These are phyloP conservation scores for Choloepus didactylus DNA, from an alignment of 2,797 vertebrate species.

Conservation along the genomic window DNA sequence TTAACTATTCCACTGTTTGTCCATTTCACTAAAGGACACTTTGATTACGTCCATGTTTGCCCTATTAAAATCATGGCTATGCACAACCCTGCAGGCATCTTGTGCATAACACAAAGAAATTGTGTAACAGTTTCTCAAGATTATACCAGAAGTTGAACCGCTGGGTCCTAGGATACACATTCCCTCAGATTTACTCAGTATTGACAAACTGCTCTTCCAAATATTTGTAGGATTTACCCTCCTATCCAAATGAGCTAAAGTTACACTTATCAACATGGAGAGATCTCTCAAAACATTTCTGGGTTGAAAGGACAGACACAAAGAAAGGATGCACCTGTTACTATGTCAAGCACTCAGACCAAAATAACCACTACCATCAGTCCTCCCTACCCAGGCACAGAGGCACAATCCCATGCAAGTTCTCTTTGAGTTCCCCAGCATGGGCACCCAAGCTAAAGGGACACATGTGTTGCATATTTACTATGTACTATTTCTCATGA, in stretches of 20 bases:
- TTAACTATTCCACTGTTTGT: background rate
- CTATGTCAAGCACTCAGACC: background rate
- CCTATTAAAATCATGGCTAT: background rate
- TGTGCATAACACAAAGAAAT: background rate
- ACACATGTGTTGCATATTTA: background rate
- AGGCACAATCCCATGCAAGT: too few relatives aligned
- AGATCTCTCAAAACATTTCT: background rate
- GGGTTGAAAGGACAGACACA: background rate
- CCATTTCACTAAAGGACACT: background rate
- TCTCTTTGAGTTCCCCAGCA: background rate
- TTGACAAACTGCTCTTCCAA: background rate
- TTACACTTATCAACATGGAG: background rate
- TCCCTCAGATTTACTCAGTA: background rate
- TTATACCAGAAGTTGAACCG: background rate
- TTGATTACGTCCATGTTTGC: background rate
- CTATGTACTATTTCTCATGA: background rate
- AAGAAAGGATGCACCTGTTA: background rate
- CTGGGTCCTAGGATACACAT: background rate
- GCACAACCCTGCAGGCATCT: background rate
- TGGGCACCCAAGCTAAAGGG: accelerated
- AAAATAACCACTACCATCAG: background rate
- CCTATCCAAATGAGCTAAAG: slow-evolving; percentile 25
- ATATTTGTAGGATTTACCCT: background rate
- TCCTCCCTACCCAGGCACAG: background rate
- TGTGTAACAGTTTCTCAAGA: background rate